phyloP scores from a whole-genome alignment of 2,797 vertebrate species.

The Enteromius anoplus region DNA sequence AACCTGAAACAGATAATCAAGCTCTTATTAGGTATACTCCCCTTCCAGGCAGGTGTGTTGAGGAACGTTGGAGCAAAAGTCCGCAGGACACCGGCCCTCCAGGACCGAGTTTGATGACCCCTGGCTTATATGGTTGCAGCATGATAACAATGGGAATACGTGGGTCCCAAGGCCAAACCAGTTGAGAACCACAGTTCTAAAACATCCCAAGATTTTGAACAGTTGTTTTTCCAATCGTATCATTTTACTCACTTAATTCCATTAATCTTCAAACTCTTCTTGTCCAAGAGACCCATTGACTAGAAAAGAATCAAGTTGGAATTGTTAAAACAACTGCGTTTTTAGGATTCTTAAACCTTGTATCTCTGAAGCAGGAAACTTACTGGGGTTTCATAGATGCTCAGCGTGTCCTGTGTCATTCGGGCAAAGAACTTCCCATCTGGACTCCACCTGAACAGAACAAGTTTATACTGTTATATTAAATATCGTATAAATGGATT shows the following conservation, averaged over 20 bases:
- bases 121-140: too few relatives aligned
- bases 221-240: background rate
- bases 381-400: constrained; percentile 97
- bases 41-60: too few relatives aligned
- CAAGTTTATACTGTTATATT: background rate
- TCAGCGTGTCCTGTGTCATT: constrained; percentile 94
- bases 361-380: constrained; percentile 60
- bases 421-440: constrained; percentile 98
- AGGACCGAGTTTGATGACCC: too few relatives aligned
- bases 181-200: background rate
- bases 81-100: too few relatives aligned
- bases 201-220: background rate
- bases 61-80: too few relatives aligned
- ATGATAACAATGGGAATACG: too few relatives aligned
- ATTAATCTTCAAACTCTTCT: constrained; percentile 96
- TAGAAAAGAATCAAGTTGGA: constrained; percentile 63
- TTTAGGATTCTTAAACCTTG: background rate
- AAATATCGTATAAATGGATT: background rate
- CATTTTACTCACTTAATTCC: constrained; percentile 91
- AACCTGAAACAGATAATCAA: too few relatives aligned
- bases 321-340: background rate
- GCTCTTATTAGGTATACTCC: too few relatives aligned
- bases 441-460: constrained; percentile 89
- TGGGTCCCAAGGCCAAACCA: too few relatives aligned
- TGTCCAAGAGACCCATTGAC: constrained; percentile 98